Evolutionary conservation across 2,888 invertebrate species (phyloP).

Genomic region (Chloroclystis v-ata): DNA sequence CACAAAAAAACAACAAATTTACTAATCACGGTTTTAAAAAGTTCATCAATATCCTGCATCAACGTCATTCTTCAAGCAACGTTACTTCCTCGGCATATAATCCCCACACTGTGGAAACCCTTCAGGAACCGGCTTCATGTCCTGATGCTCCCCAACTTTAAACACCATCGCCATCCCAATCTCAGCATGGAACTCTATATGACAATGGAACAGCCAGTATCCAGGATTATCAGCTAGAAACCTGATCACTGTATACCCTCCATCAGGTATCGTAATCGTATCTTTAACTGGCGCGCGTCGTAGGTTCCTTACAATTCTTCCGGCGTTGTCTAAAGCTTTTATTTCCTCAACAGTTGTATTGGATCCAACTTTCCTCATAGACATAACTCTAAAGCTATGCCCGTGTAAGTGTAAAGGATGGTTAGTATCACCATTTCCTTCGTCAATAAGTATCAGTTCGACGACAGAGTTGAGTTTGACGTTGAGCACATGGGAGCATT

Average conservation of each 20-base stretch:
- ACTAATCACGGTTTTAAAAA: too few relatives aligned
- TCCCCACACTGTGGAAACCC: constrained; percentile 87
- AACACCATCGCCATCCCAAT: constrained; percentile 92
- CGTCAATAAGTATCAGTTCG: constrained; percentile 90
- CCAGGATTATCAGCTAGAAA: constrained; percentile 93
- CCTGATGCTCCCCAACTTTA: constrained; percentile 87
- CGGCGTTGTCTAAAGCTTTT: constrained; percentile 82
- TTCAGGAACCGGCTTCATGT: constrained; percentile 85
- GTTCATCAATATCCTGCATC: too few relatives aligned
- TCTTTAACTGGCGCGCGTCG: constrained; percentile 88
- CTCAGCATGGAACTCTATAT: constrained; percentile 94
- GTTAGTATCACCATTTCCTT: constrained; percentile 89
- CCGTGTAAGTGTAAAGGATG: constrained; percentile 94
- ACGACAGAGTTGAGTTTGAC: constrained; percentile 85
- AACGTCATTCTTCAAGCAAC: too few relatives aligned
- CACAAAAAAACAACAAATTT: too few relatives aligned
- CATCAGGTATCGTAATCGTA: constrained; percentile 93
- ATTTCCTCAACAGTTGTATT: constrained; percentile 83
- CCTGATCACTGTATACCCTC: constrained; percentile 90
- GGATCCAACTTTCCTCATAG: constrained; percentile 83
- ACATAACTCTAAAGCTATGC: constrained; percentile 88
- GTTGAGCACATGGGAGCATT: constrained; percentile 88
- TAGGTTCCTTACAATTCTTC: constrained; percentile 84
- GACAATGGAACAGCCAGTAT: constrained; percentile 94
- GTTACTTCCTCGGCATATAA: constrained; percentile 9